These are phyloP conservation scores for Neodiprion virginianus DNA, from an alignment of 1,140 invertebrate genomes.

Conservation along the genomic window DNA sequence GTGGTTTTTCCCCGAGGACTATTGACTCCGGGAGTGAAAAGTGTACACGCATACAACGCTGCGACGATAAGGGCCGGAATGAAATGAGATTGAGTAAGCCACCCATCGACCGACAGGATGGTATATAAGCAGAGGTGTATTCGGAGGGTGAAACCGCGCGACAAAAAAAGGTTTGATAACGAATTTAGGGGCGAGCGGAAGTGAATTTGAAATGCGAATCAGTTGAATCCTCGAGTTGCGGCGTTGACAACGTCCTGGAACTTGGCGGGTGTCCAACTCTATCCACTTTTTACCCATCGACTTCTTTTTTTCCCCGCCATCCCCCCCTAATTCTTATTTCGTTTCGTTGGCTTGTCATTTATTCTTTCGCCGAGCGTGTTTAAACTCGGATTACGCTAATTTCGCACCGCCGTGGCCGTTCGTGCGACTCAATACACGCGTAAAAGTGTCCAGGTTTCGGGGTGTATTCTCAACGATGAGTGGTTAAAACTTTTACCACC, in stretches of 20 bases:
- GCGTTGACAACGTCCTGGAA: background rate
- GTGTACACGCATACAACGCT: no score
- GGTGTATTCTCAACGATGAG: no score
- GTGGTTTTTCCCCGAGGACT: no score
- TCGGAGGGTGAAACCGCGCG: no score
- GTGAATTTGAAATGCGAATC: background rate
- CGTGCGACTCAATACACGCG: no score
- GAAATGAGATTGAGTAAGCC: no score
- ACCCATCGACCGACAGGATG: no score
- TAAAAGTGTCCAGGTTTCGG: no score
- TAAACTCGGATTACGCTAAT: conserved; percentile 38
- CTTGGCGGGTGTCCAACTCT: conserved; percentile 39
- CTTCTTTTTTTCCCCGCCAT: conserved; percentile 17
- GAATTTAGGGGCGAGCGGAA: background rate
- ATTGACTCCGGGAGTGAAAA: no score
- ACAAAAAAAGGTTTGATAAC: background rate
- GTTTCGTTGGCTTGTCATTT: conserved; percentile 14
- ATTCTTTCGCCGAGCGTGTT: conserved; percentile 18
- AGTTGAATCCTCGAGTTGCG: background rate
- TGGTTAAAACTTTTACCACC: no score
- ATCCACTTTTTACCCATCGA: conserved; percentile 34
- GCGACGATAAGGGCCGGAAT: no score
- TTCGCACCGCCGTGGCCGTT: background rate
- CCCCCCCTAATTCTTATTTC: conserved; percentile 20
- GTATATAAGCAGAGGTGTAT: no score